Conservation (phyloP, 2,888 invertebrate genomes). For the Drosophila parthenogenetica region DNA sequence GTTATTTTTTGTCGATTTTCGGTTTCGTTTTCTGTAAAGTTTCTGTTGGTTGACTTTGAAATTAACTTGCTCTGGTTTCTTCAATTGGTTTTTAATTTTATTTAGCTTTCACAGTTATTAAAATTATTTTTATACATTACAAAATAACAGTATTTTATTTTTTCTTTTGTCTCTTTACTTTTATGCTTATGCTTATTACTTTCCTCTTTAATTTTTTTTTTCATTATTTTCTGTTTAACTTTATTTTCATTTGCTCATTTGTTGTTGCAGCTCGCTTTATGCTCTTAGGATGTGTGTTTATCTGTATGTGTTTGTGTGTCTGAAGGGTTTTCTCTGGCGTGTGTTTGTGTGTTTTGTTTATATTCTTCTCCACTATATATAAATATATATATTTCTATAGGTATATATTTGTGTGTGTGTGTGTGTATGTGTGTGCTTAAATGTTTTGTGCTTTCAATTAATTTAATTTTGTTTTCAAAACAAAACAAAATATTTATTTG, state of each 20-base stretch:
- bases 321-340: constrained; percentile 16
- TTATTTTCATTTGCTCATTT: constrained; percentile 61
- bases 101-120: constrained; percentile 85
- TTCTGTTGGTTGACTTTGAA: constrained; percentile 54
- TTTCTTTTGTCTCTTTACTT: constrained; percentile 68
- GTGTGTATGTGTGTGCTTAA: constrained; percentile 38
- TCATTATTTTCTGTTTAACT: constrained; percentile 49
- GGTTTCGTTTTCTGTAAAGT: constrained; percentile 66
- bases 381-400: constrained; percentile 27
- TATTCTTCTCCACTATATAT: constrained; percentile 39
- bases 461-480: constrained; percentile 46
- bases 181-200: constrained; percentile 76
- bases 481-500: constrained; percentile 42
- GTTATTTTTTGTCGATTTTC: constrained; percentile 48
- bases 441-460: constrained; percentile 69
- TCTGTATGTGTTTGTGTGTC: constrained; percentile 24
- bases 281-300: constrained; percentile 51
- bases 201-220: constrained; percentile 37
- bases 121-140: constrained; percentile 85
- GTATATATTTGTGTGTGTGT: constrained; percentile 46
- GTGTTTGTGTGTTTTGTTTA: not conserved
- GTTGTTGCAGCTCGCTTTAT: constrained; percentile 69
- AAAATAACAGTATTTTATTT: constrained; percentile 84
- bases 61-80: constrained; percentile 59
- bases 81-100: constrained; percentile 78